Percentiles rank a stretch among this genome's conserved stretches.
These are phyloP conservation scores for Rhodinocichla rosea DNA, from an alignment of 2,113 vertebrate species.

Conservation along the genomic window DNA sequence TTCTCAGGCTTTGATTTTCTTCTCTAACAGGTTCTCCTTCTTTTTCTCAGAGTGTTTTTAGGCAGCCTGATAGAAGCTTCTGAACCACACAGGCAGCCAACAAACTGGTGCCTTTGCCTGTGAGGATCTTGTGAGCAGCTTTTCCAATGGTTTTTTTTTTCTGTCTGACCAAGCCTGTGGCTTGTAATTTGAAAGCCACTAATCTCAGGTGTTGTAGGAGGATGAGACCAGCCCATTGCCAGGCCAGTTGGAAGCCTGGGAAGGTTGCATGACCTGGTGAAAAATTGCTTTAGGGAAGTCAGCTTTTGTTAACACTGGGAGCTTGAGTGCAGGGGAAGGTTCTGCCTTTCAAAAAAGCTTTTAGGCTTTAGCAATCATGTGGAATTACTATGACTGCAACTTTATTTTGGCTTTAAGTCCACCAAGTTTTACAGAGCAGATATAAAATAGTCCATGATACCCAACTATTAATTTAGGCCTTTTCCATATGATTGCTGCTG, in stretches of 20 bases:
- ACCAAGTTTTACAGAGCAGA: background rate
- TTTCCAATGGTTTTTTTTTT: slow-evolving; percentile 6
- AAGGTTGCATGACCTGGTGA: background rate
- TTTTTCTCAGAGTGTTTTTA: slow-evolving; percentile 11
- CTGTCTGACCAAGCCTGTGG: slow-evolving; percentile 17
- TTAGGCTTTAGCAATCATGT: background rate
- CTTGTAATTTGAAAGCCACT: slow-evolving; percentile 39
- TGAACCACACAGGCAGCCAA: background rate
- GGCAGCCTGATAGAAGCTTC: slow-evolving; percentile 42
- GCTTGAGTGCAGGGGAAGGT: background rate
- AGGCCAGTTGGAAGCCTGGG: background rate
- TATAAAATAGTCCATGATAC: background rate
- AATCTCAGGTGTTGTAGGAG: slow-evolving; percentile 2
- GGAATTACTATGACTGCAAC: background rate
- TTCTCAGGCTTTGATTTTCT: slow-evolving; percentile 63
- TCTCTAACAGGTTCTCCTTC: slow-evolving; percentile 50
- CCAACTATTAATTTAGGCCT: background rate
- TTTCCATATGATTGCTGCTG: background rate
- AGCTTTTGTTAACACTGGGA: background rate
- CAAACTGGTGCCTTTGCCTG: background rate
- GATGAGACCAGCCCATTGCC: background rate
- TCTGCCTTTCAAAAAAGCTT: background rate
- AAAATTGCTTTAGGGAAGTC: background rate
- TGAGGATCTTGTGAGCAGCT: background rate
- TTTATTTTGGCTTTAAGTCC: background rate